phyloP scores from a whole-genome alignment of 2,797 vertebrate species.

The Oryzias dopingdopingensis region DNA sequence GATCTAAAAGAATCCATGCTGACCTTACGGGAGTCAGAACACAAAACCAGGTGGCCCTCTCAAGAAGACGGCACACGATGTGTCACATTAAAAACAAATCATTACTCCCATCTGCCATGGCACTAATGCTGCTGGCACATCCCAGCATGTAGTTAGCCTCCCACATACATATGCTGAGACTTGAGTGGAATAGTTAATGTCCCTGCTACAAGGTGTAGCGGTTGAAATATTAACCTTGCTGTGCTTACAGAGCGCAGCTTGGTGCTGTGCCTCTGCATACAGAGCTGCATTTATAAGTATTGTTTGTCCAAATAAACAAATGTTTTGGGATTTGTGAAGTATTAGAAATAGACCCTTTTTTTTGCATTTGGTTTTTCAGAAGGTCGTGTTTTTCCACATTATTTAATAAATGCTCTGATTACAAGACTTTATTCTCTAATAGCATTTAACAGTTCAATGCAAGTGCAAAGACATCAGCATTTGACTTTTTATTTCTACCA shows the following conservation, averaged over 20 bases:
- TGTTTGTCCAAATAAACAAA: not conserved
- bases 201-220: slow-evolving; percentile 25
- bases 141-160: slow-evolving; percentile 54
- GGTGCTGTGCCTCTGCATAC: not conserved
- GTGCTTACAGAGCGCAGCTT: slow-evolving; percentile 24
- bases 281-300: not conserved
- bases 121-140: slow-evolving; percentile 29
- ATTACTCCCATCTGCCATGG: slow-evolving; percentile 59
- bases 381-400: not conserved
- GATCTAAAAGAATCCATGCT: slow-evolving; percentile 34
- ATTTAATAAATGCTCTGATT: not conserved
- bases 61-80: slow-evolving; percentile 31
- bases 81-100: slow-evolving; percentile 68
- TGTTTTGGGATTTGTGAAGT: not conserved
- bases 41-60: slow-evolving; percentile 45
- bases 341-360: not conserved
- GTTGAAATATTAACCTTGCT: slow-evolving; percentile 38
- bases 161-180: slow-evolving; percentile 37
- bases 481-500: not conserved
- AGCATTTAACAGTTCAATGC: slow-evolving; percentile 1
- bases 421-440: not conserved
- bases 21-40: slow-evolving; percentile 41
- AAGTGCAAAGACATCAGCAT: not conserved
- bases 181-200: slow-evolving; percentile 56
- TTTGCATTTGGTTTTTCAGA: not conserved